Base-by-base conservation (phyloP, 2,797 vertebrate species). In the Halcyon smyrnensis region DNA sequence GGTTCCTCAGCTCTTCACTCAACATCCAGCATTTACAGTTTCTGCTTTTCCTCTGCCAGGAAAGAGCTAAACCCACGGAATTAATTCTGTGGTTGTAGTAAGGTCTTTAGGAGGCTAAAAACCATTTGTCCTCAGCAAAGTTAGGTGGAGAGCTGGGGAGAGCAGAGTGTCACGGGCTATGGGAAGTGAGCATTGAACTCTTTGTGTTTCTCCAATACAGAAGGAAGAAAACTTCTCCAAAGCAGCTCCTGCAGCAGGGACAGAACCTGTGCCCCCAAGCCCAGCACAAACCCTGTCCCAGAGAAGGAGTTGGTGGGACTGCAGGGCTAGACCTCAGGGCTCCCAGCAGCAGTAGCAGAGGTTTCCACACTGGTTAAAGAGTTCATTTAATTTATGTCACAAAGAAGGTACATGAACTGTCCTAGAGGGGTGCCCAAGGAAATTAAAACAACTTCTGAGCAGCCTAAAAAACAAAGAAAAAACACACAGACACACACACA, bases 11-110 rank as follows among this genome's bases (percentile, higher is more conserved):
- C 27, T 74, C 54, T 43, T 21, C 75, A 30, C 16, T 28, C 32
- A 37, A 12, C 16, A 48, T 25, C 5, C 81, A 75, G 65, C 15
- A 7, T 37, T 27, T 18, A 46, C 17, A 17, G 6, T 69, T 65
- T 30, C 9, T 48, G 56, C n/a, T 34, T n/a, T 64, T 57, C 59
- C 41, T 64, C 39, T 48, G 30, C 17, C 37, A 20, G 34, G 73
- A 56, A 36, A 20, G 70, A 43, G n/a, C 13, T 4, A 24, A 89
- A 67, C 8, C 1, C 0, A 2, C 0, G 15, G 62, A 4, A 30
- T 12, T 37, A 4, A 1, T 20, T 56, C 23, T 4, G 3, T 4
- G 23, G 1, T 7, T 6, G 20, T 2, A 25, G 11, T 1, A 16
- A 19, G 30, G 50, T 27, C 14, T 75, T 7, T 9, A 24, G 27